Conservation (phyloP, 2,113 vertebrate genomes). For the Prolemur simus region DNA sequence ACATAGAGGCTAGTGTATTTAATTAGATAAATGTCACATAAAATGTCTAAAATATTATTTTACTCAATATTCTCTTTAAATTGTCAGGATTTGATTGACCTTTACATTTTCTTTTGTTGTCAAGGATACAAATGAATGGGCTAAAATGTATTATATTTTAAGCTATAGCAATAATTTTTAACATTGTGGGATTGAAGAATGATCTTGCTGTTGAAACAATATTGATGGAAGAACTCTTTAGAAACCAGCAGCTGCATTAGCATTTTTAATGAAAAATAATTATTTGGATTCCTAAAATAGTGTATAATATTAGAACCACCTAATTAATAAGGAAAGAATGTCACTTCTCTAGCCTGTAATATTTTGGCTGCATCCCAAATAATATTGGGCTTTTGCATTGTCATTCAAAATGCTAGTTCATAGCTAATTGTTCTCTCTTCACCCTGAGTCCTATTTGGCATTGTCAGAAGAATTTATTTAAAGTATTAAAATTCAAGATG, state of each 20-base stretch:
- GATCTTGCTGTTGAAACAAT: neutral
- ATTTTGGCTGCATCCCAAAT: conserved; percentile 39
- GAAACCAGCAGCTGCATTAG: conserved; percentile 17
- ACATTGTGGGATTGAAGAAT: conserved; percentile 3
- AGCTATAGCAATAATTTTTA: conserved; percentile 21
- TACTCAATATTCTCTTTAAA: neutral
- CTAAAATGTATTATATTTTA: conserved; percentile 3
- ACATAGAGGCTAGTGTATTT: neutral
- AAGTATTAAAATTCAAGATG: conserved; percentile 47
- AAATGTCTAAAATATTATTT: conserved; percentile 43
- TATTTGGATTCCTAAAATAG: neutral
- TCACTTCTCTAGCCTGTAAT: neutral
- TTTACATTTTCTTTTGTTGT: conserved; percentile 31
- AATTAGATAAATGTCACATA: neutral
- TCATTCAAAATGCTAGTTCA: conserved; percentile 45
- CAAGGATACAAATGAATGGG: neutral
- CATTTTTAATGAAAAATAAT: conserved; percentile 50
- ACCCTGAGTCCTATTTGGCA: conserved; percentile 16
- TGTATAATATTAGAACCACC: neutral
- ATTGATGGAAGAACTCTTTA: neutral
- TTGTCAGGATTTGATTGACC: neutral
- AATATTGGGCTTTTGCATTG: conserved; percentile 10
- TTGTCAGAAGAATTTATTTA: conserved; percentile 58
- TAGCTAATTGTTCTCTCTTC: conserved; percentile 53
- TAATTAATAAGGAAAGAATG: conserved; percentile 36